Conservation (phyloP, 2,797 vertebrate genomes). For the Artibeus lituratus region DNA sequence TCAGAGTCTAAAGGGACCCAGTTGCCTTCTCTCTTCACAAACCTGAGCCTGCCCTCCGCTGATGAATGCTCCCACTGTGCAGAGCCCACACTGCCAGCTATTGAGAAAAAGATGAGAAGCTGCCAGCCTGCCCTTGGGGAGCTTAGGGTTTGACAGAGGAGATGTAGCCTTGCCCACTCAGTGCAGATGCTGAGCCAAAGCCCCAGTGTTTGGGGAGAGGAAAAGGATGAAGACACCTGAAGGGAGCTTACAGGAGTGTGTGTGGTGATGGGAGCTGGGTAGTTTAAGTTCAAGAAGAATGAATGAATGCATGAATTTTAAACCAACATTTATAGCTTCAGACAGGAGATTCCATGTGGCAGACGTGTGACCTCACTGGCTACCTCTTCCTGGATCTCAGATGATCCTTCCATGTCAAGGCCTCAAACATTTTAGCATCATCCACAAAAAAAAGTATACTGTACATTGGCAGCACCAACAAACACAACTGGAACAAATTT, state of each 20-base stretch:
- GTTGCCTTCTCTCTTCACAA: neutral
- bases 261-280: neutral
- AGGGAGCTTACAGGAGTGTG: neutral
- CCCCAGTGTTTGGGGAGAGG: no score
- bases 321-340: neutral
- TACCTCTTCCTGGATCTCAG: neutral
- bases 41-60: neutral
- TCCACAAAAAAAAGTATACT: neutral
- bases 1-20: neutral
- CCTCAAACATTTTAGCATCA: neutral
- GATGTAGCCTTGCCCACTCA: neutral
- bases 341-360: neutral
- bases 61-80: neutral
- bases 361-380: neutral
- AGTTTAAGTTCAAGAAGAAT: neutral
- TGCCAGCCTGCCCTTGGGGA: neutral
- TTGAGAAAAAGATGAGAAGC: neutral
- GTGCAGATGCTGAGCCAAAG: neutral
- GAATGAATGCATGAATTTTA: neutral
- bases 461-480: neutral
- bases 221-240: neutral
- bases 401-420: neutral
- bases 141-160: neutral
- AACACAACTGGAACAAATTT: neutral
- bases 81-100: neutral